Evolutionary conservation across 2,888 invertebrate species (phyloP), one percentile per base, ranked within the genome.

Genomic region (Drosophila acutilabella): DNA sequence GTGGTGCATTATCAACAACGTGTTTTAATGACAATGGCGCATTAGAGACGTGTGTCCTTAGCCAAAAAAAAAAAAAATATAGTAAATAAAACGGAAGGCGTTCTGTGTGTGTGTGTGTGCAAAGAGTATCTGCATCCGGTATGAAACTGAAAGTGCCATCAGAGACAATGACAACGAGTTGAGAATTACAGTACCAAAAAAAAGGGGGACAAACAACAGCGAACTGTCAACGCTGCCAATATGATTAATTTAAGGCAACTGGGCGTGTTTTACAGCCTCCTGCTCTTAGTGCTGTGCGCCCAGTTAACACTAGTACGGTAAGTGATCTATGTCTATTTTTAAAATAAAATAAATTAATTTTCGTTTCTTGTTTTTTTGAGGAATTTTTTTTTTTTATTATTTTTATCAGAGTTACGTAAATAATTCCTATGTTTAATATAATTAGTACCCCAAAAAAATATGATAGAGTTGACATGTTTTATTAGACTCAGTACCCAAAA

Each of bases 151-250:
- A 81, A 81, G 62, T 50, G 47, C 59, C 60, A 60, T 52, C 64
- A 61, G 59, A 81, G 52, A 72, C 75, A 78, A 84, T 86, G 84
- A 60, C 81, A 71, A 81, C 61, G 60, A 87, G 81, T 75, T 81
- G 82, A 87, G 74, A 66, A 59, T 51, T 36, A 66, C 38, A 23
- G 26, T 52, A 36, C 11, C 13, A 30, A 26, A 26, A 30, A 5
- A 30, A 26, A 30, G 48, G 60, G 51, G 48, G 50, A 30, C 72
- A 47, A 72, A 75, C 60, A 65, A 67, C 57, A 74, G 73, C 45
- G 56, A 57, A 57, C 56, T 45, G 45, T 54, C 54, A 61, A 68
- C 76, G 60, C 61, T 65, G 81, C 60, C 82, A 61, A 45, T 57
- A 88, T 86, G 89, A 64, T 65, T 52, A 58, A 64, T 50, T 66